Evolutionary conservation across 1,140 invertebrate species (phyloP).

Genomic region (Augochlora pura): DNA sequence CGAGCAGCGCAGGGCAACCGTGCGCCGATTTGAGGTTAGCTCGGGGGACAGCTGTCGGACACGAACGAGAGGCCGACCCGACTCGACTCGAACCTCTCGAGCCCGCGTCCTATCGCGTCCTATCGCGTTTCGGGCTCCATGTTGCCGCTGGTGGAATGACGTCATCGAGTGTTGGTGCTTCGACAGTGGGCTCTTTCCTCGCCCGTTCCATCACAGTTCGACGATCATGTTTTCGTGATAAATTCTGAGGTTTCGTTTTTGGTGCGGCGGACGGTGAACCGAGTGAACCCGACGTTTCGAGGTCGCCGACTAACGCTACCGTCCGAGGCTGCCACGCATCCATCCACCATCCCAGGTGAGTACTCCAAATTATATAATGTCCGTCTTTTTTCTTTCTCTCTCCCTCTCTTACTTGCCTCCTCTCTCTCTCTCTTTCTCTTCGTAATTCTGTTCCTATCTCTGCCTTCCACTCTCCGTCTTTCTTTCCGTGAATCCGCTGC

Average conservation of each 20-base stretch:
- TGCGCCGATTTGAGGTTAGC: constrained; percentile 51
- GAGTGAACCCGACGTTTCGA: constrained; percentile 36
- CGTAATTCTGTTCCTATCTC: too few relatives aligned
- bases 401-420: too few relatives aligned
- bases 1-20: too few relatives aligned
- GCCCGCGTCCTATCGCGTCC: constrained; percentile 37
- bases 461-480: too few relatives aligned
- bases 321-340: constrained; percentile 28
- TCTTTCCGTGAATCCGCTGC: background rate
- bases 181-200: constrained; percentile 51
- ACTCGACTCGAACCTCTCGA: constrained; percentile 17
- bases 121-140: constrained; percentile 55
- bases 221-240: constrained; percentile 74
- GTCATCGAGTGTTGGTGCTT: constrained; percentile 71
- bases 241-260: constrained; percentile 56
- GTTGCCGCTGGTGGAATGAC: constrained; percentile 64
- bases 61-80: constrained; percentile 9
- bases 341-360: constrained; percentile 44
- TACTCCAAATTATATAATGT: constrained; percentile 59
- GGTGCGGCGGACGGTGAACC: constrained; percentile 46
- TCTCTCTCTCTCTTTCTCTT: too few relatives aligned
- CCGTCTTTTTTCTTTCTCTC: background rate
- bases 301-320: constrained; percentile 1
- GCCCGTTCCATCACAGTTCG: constrained; percentile 51
- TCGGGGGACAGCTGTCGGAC: constrained; percentile 19